Conservation (phyloP, 2,888 invertebrate genomes). For the Orthosia gothica region DNA sequence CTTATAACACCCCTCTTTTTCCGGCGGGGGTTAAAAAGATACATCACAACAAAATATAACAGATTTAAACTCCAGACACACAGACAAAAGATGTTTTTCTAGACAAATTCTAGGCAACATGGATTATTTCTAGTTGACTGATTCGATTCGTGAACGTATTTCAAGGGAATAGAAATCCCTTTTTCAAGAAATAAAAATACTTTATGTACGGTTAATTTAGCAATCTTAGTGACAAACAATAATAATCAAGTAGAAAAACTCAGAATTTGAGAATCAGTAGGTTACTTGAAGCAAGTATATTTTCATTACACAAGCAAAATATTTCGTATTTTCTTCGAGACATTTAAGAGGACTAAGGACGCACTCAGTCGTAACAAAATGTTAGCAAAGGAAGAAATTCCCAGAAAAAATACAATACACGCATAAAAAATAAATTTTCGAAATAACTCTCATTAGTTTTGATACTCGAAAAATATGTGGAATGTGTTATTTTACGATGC, state of each 20-base stretch:
- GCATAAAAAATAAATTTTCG: conserved; percentile 43
- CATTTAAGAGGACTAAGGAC: conserved; percentile 49
- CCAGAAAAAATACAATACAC: conserved; percentile 43
- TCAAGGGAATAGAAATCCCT: not conserved
- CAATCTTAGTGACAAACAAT: not conserved
- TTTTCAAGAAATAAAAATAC: conserved; percentile 1
- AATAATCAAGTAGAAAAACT: conserved; percentile 2
- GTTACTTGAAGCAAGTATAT: conserved; percentile 36
- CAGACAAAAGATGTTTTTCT: not conserved
- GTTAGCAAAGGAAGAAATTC: conserved; percentile 44
- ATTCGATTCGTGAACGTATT: not conserved
- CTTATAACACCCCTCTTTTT: too few species aligned
- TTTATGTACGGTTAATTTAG: not conserved
- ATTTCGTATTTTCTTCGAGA: conserved; percentile 40
- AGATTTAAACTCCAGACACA: too few species aligned
- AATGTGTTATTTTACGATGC: conserved; percentile 41
- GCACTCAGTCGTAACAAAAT: conserved; percentile 55
- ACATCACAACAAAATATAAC: too few species aligned
- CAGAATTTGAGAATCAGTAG: conserved; percentile 18
- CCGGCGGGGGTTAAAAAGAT: too few species aligned
- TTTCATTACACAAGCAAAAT: conserved; percentile 52
- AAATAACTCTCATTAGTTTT: conserved; percentile 62
- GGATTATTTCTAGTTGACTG: not conserved
- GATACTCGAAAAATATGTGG: conserved; percentile 49
- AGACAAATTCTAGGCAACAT: not conserved